These are phyloP conservation scores for Heterohyrax brucei DNA, from an alignment of 2,797 vertebrate species.

Conservation along the genomic window DNA sequence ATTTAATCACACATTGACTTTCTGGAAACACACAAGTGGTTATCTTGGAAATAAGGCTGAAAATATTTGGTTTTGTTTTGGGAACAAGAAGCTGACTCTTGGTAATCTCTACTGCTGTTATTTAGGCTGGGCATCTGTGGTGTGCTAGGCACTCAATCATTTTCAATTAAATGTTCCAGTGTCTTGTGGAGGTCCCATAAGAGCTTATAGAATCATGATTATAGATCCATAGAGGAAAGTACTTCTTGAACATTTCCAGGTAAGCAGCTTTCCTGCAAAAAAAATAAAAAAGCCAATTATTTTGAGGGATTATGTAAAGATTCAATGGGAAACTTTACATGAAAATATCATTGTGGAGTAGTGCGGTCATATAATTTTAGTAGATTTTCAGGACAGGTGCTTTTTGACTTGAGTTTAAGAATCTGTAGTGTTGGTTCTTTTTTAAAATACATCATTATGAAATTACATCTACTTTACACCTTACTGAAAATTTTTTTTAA, in stretches of 20 bases:
- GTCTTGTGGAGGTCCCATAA: slow-evolving; percentile 70
- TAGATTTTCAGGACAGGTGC: slow-evolving; percentile 28
- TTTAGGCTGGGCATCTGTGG: slow-evolving; percentile 78
- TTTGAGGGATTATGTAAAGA: slow-evolving; percentile 87
- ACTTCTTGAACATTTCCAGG: slow-evolving; percentile 71
- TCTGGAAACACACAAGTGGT: slow-evolving; percentile 79
- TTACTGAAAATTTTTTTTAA: background rate
- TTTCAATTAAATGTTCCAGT: slow-evolving; percentile 86
- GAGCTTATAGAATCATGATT: slow-evolving; percentile 70
- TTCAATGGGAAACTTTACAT: slow-evolving; percentile 76
- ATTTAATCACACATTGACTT: slow-evolving; percentile 76
- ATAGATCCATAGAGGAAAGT: slow-evolving; percentile 74
- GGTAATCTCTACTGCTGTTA: slow-evolving; percentile 79
- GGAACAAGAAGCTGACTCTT: slow-evolving; percentile 79
- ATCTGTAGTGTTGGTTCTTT: background rate
- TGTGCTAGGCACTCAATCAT: slow-evolving; percentile 74
- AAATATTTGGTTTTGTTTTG: slow-evolving; percentile 85
- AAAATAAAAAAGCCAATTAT: slow-evolving; percentile 86
- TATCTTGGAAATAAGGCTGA: slow-evolving; percentile 81
- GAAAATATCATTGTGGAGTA: slow-evolving; percentile 67
- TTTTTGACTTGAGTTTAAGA: slow-evolving; percentile 74
- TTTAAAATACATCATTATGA: slow-evolving; percentile 74
- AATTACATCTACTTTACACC: slow-evolving; percentile 63
- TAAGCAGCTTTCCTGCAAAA: slow-evolving; percentile 80
- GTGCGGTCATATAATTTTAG: slow-evolving; percentile 6